phyloP scores from a whole-genome alignment of 2,113 vertebrate genomes.

The Poeciliopsis turrubarensis region DNA sequence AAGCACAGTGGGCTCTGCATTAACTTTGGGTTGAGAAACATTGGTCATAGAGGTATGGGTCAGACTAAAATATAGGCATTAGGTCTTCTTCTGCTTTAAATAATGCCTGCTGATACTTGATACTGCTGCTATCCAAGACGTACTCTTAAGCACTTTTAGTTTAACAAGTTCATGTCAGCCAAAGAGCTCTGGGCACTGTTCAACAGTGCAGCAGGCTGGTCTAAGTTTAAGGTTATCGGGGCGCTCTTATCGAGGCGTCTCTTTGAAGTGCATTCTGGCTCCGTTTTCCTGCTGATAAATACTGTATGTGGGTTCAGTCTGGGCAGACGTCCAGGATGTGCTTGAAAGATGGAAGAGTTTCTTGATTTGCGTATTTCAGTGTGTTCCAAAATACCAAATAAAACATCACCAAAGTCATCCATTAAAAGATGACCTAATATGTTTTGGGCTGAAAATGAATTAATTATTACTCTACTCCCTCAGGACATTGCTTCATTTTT shows the following conservation, averaged over 20 bases:
- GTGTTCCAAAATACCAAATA: slow-evolving; percentile 51
- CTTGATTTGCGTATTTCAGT: slow-evolving; percentile 27
- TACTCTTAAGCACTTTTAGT: slow-evolving; percentile 26
- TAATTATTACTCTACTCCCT: neutral
- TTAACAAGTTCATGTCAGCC: slow-evolving; percentile 39
- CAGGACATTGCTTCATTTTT: neutral
- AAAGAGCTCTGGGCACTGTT: slow-evolving; percentile 24
- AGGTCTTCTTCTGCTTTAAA: slow-evolving; percentile 8
- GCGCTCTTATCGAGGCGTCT: slow-evolving; percentile 62
- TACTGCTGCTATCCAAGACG: slow-evolving; percentile 9
- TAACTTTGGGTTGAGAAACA: too few species aligned
- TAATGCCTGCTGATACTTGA: neutral
- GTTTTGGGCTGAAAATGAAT: neutral
- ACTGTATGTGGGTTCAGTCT: slow-evolving; percentile 53
- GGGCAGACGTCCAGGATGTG: slow-evolving; percentile 61
- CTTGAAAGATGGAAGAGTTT: slow-evolving; percentile 43
- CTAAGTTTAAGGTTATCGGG: slow-evolving; percentile 55
- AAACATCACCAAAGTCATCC: slow-evolving; percentile 34
- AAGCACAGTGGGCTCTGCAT: too few species aligned
- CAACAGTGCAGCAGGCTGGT: slow-evolving; percentile 28
- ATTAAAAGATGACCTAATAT: slow-evolving; percentile 35
- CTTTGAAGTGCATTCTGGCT: slow-evolving; percentile 70
- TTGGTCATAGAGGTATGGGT: neutral
- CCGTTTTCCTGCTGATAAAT: slow-evolving; percentile 68
- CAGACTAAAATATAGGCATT: neutral